phyloP scores from a whole-genome alignment of 2,113 vertebrate genomes.

The Carettochelys insculpta region DNA sequence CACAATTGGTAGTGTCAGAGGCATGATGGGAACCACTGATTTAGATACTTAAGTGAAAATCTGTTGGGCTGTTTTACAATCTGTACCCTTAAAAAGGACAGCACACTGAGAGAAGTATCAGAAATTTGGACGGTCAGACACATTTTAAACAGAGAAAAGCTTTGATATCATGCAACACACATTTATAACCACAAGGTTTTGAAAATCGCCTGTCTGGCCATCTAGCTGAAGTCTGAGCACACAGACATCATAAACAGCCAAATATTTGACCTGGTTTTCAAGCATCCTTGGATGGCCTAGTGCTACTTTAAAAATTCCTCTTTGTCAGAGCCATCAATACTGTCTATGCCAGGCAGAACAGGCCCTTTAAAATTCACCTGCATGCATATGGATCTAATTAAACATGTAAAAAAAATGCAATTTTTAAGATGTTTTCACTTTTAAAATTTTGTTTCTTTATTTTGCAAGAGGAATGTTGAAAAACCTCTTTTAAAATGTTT shows the following conservation, averaged over 20 bases:
- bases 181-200: neutral
- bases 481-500: neutral
- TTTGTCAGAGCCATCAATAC: neutral
- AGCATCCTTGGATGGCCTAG: neutral
- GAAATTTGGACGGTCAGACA: neutral
- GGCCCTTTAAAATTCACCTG: neutral
- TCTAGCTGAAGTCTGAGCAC: neutral
- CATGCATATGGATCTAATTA: neutral
- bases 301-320: neutral
- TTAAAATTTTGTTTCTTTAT: conserved; percentile 1
- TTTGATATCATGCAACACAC: neutral
- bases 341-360: neutral
- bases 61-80: neutral
- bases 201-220: neutral
- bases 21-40: neutral
- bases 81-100: neutral
- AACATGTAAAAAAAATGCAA: neutral
- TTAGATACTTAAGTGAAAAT: conserved; percentile 17
- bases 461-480: neutral
- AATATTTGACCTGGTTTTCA: neutral
- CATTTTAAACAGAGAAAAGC: neutral
- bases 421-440: neutral
- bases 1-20: neutral
- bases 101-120: neutral
- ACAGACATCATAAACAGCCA: rapidly evolving